These are phyloP conservation scores for Ethmia dodecea DNA, from an alignment of 2,888 invertebrate genomes.

Conservation along the genomic window DNA sequence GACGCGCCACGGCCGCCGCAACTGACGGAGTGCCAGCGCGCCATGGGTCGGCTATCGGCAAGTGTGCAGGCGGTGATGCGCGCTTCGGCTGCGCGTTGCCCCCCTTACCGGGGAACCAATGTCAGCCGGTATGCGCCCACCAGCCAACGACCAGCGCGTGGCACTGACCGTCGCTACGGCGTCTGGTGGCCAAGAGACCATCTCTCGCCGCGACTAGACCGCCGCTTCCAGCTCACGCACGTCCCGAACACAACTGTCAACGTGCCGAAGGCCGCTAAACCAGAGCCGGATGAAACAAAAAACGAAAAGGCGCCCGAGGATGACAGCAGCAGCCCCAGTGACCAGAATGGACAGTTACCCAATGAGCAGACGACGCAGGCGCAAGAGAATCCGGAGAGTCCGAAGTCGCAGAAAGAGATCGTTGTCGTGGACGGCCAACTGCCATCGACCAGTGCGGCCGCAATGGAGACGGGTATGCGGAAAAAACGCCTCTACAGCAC, in stretches of 20 bases:
- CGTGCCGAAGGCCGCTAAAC: conserved; percentile 13
- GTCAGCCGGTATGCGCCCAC: conserved; percentile 64
- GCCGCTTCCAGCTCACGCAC: conserved; percentile 38
- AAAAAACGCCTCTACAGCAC: conserved; percentile 75
- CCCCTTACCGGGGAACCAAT: conserved; percentile 61
- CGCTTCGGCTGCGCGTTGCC: conserved; percentile 50
- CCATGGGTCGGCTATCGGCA: conserved; percentile 53
- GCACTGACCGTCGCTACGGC: conserved; percentile 48
- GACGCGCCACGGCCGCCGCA: conserved; percentile 57
- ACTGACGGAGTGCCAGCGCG: conserved; percentile 50
- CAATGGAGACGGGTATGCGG: conserved; percentile 41
- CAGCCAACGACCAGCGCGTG: conserved; percentile 48
- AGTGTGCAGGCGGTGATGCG: conserved; percentile 59
- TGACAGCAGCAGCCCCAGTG: conserved; percentile 24
- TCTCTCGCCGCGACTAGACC: conserved; percentile 43
- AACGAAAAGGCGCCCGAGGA: conserved; percentile 15
- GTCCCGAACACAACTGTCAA: conserved; percentile 17
- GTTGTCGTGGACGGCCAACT: conserved; percentile 39
- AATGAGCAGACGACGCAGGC: conserved; percentile 19
- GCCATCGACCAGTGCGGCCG: conserved; percentile 54
- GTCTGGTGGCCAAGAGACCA: conserved; percentile 62
- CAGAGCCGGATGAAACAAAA: conserved; percentile 27
- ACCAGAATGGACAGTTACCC: conserved; percentile 13
- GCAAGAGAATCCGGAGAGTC: conserved; percentile 24
- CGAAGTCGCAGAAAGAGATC: conserved; percentile 30